A percentile compares a stretch with the other conserved stretches of the same genome.
These are phyloP conservation scores for Danaus plexippus DNA, from an alignment of 1,140 invertebrate genomes.

Conservation along the genomic window DNA sequence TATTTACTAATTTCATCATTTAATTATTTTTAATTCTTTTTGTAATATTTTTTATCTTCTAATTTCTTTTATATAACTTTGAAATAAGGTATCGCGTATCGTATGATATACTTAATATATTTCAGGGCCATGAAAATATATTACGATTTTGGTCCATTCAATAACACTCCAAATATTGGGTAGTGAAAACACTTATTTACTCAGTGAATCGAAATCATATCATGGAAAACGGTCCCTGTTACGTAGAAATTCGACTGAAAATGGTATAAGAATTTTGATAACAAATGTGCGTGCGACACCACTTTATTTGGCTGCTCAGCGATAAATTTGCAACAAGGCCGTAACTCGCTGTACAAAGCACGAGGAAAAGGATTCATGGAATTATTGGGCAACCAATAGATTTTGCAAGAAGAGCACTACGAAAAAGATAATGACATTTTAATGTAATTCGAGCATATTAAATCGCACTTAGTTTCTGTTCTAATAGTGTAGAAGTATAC, in stretches of 20 bases:
- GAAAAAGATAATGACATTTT: constrained; percentile 61
- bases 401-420: constrained; percentile 33
- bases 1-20: too few species aligned
- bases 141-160: constrained; percentile 14
- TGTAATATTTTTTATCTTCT: too few species aligned
- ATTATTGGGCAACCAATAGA: constrained; percentile 58
- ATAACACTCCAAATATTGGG: constrained; percentile 18
- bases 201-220: constrained; percentile 15
- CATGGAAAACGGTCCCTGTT: constrained; percentile 12
- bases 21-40: too few species aligned
- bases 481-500: constrained; percentile 55
- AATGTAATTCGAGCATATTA: constrained; percentile 65
- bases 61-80: too few species aligned
- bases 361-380: constrained; percentile 45
- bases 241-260: constrained; percentile 18
- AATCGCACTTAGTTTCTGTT: constrained; percentile 68
- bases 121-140: too few species aligned
- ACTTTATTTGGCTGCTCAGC: constrained; percentile 34
- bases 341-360: constrained; percentile 44
- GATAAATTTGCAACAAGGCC: constrained; percentile 41
- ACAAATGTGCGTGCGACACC: constrained; percentile 22
- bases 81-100: too few species aligned
- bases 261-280: constrained; percentile 20
- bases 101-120: too few species aligned
- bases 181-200: constrained; percentile 16